These are phyloP conservation scores for Adelognathus sp. DNA, from an alignment of 2,888 invertebrate genomes.

Conservation along the genomic window DNA sequence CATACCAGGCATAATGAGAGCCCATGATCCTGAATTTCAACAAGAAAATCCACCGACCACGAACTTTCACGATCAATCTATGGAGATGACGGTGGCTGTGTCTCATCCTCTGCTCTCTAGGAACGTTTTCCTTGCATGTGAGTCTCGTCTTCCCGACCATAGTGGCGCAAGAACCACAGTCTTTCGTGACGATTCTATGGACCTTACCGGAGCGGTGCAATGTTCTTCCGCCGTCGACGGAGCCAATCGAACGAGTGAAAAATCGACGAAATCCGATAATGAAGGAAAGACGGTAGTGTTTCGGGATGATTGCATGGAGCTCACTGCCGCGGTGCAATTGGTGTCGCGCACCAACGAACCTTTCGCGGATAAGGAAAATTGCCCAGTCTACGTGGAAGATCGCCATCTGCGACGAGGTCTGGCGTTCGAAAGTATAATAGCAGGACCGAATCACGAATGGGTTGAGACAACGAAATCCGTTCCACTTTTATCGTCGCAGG, in stretches of 20 bases:
- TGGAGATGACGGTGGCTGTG: constrained; percentile 55
- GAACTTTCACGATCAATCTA: constrained; percentile 42
- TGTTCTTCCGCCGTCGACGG: neutral
- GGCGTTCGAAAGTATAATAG: neutral
- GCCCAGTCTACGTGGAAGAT: neutral
- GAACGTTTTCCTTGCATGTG: neutral
- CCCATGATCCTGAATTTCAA: neutral
- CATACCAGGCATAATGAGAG: constrained; percentile 15
- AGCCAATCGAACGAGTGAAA: neutral
- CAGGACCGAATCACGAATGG: neutral
- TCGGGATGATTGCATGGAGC: constrained; percentile 53
- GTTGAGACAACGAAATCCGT: neutral
- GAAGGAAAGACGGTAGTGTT: neutral
- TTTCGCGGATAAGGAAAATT: constrained; percentile 27
- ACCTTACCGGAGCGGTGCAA: constrained; percentile 53
- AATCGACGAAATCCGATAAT: neutral
- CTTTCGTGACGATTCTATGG: constrained; percentile 41
- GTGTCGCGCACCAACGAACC: neutral
- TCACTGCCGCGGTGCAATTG: constrained; percentile 47
- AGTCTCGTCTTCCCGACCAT: neutral
- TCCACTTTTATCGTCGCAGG: neutral
- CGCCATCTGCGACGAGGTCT: neutral
- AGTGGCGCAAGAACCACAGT: neutral
- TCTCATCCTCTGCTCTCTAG: neutral
- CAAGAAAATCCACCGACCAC: neutral